Evolutionary conservation across 2,797 vertebrate species (phyloP).

Genomic region (Myotis myotis): DNA sequence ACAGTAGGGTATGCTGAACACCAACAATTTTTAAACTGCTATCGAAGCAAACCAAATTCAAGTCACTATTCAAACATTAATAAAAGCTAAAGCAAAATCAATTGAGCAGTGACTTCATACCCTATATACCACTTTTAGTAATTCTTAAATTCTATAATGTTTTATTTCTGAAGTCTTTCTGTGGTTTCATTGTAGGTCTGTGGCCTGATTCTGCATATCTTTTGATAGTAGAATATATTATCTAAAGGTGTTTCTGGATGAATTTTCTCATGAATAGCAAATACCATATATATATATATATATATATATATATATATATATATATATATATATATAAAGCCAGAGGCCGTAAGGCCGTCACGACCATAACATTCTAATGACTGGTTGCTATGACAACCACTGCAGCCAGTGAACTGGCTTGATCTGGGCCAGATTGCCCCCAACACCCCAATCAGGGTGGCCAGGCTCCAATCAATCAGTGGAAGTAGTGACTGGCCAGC

Average conservation of each 20-base stretch:
- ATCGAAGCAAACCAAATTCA: background rate
- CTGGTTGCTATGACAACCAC: no score
- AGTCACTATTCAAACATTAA: background rate
- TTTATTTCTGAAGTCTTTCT: conserved; percentile 10
- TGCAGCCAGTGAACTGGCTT: no score
- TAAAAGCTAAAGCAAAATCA: no score
- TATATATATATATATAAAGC: no score
- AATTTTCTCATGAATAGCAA: background rate
- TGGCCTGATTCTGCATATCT: background rate
- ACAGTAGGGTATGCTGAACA: background rate
- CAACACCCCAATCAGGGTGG: no score
- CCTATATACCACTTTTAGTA: background rate
- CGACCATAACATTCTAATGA: no score
- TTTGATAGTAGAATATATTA: background rate
- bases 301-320: no score
- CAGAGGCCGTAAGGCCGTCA: no score
- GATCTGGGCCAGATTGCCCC: no score
- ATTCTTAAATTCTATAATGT: background rate
- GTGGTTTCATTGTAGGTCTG: background rate
- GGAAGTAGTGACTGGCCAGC: no score
- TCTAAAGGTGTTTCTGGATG: background rate
- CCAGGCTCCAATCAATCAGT: no score
- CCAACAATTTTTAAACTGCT: background rate
- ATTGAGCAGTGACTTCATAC: background rate
- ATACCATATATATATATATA: background rate